Conservation (phyloP, 2,888 invertebrate species). For the Drosophila quinaria region DNA sequence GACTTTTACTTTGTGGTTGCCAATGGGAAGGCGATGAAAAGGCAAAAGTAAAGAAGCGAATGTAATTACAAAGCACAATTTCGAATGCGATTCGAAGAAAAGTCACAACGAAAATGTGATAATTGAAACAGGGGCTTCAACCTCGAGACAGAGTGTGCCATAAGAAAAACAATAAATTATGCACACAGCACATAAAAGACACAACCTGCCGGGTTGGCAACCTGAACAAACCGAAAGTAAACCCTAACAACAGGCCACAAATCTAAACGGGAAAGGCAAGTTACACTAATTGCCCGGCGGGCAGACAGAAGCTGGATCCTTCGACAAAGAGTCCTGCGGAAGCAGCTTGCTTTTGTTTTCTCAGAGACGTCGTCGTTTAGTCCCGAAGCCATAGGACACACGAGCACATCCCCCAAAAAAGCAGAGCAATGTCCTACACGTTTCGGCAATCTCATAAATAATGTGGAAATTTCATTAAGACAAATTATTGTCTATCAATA, state of each 20-base stretch:
- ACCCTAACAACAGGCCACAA: constrained; percentile 59
- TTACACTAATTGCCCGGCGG: constrained; percentile 72
- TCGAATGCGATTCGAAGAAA: constrained; percentile 22
- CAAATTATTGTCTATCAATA: constrained; percentile 86
- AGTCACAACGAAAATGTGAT: constrained; percentile 57
- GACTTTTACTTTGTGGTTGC: constrained; percentile 62
- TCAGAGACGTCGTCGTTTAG: constrained; percentile 37
- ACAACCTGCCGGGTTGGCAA: constrained; percentile 59
- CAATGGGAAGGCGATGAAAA: constrained; percentile 41
- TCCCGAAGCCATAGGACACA: constrained; percentile 55
- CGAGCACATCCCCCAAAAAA: constrained; percentile 38
- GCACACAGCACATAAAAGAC: constrained; percentile 75
- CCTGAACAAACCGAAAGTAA: constrained; percentile 44
- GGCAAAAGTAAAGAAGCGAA: constrained; percentile 50
- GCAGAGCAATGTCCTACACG: constrained; percentile 66
- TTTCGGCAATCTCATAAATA: constrained; percentile 85
- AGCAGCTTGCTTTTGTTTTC: constrained; percentile 72
- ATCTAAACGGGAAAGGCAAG: constrained; percentile 37
- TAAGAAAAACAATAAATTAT: constrained; percentile 75
- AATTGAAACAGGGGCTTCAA: constrained; percentile 75
- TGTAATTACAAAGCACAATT: constrained; percentile 65
- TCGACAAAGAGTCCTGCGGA: constrained; percentile 44
- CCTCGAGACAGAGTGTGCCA: constrained; percentile 41
- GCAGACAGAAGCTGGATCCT: constrained; percentile 43
- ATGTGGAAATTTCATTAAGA: constrained; percentile 85